These are phyloP conservation scores for Varanus salvator DNA, from an alignment of 2,113 vertebrate species.

Conservation along the genomic window DNA sequence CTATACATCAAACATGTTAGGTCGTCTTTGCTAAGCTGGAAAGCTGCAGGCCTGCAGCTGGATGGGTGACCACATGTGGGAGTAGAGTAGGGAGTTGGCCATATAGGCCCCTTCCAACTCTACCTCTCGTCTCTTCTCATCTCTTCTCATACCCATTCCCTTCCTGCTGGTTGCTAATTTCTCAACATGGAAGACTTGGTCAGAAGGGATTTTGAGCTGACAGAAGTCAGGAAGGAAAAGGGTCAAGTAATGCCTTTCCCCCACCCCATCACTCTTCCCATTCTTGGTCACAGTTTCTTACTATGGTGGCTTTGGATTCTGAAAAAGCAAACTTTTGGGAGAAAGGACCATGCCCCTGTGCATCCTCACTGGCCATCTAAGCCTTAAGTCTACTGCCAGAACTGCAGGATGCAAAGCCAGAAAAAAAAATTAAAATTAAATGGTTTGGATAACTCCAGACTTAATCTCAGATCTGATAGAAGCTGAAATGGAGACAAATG, in stretches of 20 bases:
- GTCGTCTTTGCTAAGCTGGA: no score
- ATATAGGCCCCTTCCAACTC: no score
- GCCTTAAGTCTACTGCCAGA: not conserved
- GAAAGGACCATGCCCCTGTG: not conserved
- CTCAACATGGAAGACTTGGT: not conserved
- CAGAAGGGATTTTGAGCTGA: not conserved
- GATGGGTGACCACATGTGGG: no score
- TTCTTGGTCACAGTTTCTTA: no score
- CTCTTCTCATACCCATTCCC: not conserved
- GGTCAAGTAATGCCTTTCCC: not conserved
- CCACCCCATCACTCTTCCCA: not conserved
- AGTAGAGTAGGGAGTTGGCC: no score
- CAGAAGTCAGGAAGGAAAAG: not conserved
- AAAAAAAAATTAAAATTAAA: not conserved
- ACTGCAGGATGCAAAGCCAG: not conserved
- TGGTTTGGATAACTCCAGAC: no score
- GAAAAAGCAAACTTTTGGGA: not conserved
- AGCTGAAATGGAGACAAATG: no score
- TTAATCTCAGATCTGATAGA: no score
- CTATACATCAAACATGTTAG: no score
- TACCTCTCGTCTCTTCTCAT: no score
- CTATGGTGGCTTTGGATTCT: not conserved
- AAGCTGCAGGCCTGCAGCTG: no score
- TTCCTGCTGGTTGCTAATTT: not conserved
- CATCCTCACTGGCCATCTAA: not conserved